A percentile compares a stretch with the other conserved stretches of the same genome.
These are phyloP conservation scores for Danio tinwini DNA, from an alignment of 2,797 vertebrate species.

Conservation along the genomic window DNA sequence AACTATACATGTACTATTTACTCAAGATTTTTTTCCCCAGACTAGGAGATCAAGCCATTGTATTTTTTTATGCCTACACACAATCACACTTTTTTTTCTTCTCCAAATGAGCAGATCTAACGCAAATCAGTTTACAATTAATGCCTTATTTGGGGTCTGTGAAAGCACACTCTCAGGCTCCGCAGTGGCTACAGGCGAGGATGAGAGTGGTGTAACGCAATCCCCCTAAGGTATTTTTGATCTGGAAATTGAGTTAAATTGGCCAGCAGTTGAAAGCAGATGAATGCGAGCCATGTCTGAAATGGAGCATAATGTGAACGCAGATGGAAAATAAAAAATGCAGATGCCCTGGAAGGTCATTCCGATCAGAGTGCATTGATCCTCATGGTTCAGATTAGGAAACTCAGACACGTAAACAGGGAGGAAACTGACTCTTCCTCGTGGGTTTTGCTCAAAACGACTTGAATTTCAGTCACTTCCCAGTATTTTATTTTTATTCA, in stretches of 20 bases:
- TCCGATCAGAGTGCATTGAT: slow-evolving; percentile 60
- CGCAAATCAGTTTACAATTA: slow-evolving; percentile 53
- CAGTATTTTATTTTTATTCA: slow-evolving; percentile 12
- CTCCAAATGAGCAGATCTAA: slow-evolving; percentile 8
- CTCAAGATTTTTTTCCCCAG: not conserved
- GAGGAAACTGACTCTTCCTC: slow-evolving; percentile 48
- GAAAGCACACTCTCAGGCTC: slow-evolving; percentile 43
- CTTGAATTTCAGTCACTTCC: slow-evolving; percentile 49
- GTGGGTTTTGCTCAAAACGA: slow-evolving; percentile 48
- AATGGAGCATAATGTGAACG: slow-evolving; percentile 51
- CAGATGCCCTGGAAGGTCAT: slow-evolving; percentile 61
- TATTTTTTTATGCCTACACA: not conserved
- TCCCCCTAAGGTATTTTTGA: slow-evolving; percentile 65
- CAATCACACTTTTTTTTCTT: slow-evolving; percentile 2
- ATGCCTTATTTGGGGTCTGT: slow-evolving; percentile 45
- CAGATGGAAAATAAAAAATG: slow-evolving; percentile 58
- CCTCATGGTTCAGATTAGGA: slow-evolving; percentile 51
- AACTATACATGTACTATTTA: too few relatives aligned
- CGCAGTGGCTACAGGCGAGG: slow-evolving; percentile 41
- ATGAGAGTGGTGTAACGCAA: slow-evolving; percentile 56
- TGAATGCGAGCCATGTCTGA: slow-evolving; percentile 62
- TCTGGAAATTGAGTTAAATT: slow-evolving; percentile 62
- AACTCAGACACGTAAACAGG: slow-evolving; percentile 41
- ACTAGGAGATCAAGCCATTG: not conserved
- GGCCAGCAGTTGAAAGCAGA: slow-evolving; percentile 59